A percentile compares a stretch with the other conserved stretches of the same genome.
Conservation (phyloP, 1,140 invertebrate genomes). For the Chymomyza costata region DNA sequence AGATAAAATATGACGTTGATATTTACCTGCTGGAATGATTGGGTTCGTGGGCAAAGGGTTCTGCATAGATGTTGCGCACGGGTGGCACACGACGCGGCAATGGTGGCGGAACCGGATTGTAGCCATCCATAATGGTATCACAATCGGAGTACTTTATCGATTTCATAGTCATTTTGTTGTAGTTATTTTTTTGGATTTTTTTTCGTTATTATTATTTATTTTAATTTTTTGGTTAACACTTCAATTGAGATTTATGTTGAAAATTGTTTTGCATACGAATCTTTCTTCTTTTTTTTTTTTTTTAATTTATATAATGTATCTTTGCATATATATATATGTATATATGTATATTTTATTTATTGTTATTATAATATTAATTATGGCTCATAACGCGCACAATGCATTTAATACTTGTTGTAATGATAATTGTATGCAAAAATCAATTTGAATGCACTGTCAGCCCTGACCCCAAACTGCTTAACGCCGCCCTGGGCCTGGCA, state of each 20-base stretch:
- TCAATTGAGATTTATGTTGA: slow-evolving; percentile 17
- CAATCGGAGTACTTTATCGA: slow-evolving; percentile 76
- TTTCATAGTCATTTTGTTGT: slow-evolving; percentile 74
- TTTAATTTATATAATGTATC: slow-evolving; percentile 13
- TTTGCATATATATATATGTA: not conserved
- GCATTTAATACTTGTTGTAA: too few relatives aligned
- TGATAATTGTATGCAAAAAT: too few relatives aligned
- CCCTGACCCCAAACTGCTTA: not conserved
- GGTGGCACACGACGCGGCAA: slow-evolving; percentile 76
- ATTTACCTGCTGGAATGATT: slow-evolving; percentile 75
- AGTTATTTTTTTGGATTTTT: slow-evolving; percentile 7
- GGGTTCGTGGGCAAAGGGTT: slow-evolving; percentile 77
- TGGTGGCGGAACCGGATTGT: slow-evolving; percentile 77
- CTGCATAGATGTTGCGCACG: slow-evolving; percentile 77
- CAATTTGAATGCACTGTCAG: slow-evolving; percentile 19
- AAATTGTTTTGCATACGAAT: too few relatives aligned
- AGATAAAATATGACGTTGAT: not conserved
- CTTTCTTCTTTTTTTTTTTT: slow-evolving; percentile 9
- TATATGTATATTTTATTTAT: not conserved
- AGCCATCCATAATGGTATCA: slow-evolving; percentile 77
- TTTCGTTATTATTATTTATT: slow-evolving; percentile 36
- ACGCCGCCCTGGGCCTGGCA: slow-evolving; percentile 21
- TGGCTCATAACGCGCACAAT: too few relatives aligned
- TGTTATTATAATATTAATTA: too few relatives aligned
- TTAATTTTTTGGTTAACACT: slow-evolving; percentile 17